Conservation (phyloP, 2,888 invertebrate genomes). For the Drosophila borborema region DNA sequence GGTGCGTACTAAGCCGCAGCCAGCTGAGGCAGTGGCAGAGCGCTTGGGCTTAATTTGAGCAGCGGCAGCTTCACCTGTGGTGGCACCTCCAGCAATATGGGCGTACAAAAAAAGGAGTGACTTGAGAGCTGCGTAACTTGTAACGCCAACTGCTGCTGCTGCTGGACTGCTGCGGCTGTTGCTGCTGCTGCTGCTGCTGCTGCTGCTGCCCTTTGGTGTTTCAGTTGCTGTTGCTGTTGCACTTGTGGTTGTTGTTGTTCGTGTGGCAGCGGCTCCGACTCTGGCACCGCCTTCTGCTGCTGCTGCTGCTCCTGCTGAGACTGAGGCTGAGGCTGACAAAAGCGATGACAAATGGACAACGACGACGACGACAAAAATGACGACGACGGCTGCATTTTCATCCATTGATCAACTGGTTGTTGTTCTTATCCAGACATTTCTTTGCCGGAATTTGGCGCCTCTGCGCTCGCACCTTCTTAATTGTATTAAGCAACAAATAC, state of each 20-base stretch:
- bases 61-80: conserved; percentile 25
- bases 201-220: conserved; percentile 42
- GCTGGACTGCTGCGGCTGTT: conserved; percentile 16
- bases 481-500: conserved; percentile 5
- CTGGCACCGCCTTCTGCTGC: conserved; percentile 29
- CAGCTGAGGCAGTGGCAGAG: conserved; percentile 54
- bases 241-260: conserved; percentile 24
- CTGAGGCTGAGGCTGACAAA: conserved; percentile 58
- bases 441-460: conserved; percentile 65
- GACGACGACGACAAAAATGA: conserved; percentile 80
- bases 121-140: conserved; percentile 9
- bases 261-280: conserved; percentile 35
- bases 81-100: conserved; percentile 22
- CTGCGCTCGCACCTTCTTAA: conserved; percentile 27
- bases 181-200: conserved; percentile 17
- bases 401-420: conserved; percentile 79
- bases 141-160: conserved; percentile 11
- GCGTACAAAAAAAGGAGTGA: conserved; percentile 38
- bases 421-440: conserved; percentile 80
- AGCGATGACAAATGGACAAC: conserved; percentile 81
- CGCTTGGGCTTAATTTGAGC: conserved; percentile 28
- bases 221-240: conserved; percentile 27
- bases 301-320: conserved; percentile 35
- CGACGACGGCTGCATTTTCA: conserved; percentile 83
- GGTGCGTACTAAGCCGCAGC: conserved; percentile 55